Conservation (phyloP, 1,140 invertebrate genomes). For the Drosophila seguyi region DNA sequence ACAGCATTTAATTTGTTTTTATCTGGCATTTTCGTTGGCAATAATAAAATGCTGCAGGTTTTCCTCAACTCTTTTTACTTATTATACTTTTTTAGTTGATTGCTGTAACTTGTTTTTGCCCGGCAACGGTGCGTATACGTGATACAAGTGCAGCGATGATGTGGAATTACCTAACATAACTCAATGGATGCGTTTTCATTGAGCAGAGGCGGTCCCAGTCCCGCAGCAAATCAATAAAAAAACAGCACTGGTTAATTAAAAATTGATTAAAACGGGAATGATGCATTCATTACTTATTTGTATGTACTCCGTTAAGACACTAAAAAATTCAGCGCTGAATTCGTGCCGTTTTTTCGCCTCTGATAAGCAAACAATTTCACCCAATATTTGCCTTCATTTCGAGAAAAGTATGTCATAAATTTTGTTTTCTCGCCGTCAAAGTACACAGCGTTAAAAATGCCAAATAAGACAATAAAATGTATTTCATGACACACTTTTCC, state of each 20-base stretch:
- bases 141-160: constrained; percentile 32
- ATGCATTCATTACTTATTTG: constrained; percentile 23
- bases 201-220: constrained; percentile 4
- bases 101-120: constrained; percentile 50
- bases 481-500: constrained; percentile 61
- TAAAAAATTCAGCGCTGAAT: constrained; percentile 10
- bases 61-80: neutral
- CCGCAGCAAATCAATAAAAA: constrained; percentile 15
- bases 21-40: constrained; percentile 29
- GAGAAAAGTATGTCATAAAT: constrained; percentile 59
- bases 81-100: constrained; percentile 36
- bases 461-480: constrained; percentile 63
- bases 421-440: constrained; percentile 44
- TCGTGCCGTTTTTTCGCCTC: constrained; percentile 17
- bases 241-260: constrained; percentile 20
- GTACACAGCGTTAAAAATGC: constrained; percentile 37
- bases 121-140: constrained; percentile 44
- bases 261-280: neutral
- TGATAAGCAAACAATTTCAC: constrained; percentile 50
- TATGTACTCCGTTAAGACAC: constrained; percentile 5
- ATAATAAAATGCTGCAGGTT: constrained; percentile 44
- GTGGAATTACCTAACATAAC: constrained; percentile 49
- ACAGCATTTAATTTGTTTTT: constrained; percentile 45
- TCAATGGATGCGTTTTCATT: constrained; percentile 50
- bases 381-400: constrained; percentile 54